Percentiles rank a stretch among this genome's conserved stretches.
Evolutionary conservation across 1,140 invertebrate genomes (phyloP).

Genomic region (Aethina tumida): DNA sequence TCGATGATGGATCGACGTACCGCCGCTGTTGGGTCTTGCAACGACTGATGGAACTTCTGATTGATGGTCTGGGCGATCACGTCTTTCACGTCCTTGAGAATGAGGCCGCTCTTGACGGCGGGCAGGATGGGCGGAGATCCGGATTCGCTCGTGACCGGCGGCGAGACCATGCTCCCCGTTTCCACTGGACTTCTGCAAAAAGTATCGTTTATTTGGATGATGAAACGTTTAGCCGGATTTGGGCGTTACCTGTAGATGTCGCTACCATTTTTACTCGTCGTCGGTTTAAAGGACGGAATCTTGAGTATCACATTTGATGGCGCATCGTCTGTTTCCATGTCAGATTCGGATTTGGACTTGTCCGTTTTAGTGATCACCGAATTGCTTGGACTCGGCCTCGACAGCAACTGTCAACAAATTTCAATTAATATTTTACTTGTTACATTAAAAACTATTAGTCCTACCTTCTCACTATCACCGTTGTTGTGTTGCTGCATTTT

Average conservation of each 20-base stretch:
- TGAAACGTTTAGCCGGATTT: slow-evolving; percentile 20
- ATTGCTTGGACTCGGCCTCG: slow-evolving; percentile 34
- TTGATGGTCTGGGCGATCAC: slow-evolving; percentile 84
- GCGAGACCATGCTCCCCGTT: slow-evolving; percentile 33
- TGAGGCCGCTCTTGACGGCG: slow-evolving; percentile 41
- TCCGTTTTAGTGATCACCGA: slow-evolving; percentile 31
- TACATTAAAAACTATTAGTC: no score
- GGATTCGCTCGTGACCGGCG: slow-evolving; percentile 36
- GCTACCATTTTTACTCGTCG: slow-evolving; percentile 54
- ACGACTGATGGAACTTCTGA: slow-evolving; percentile 71
- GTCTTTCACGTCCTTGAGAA: slow-evolving; percentile 53
- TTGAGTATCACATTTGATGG: slow-evolving; percentile 67
- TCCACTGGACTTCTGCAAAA: no score
- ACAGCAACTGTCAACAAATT: no score
- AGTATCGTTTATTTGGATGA: slow-evolving; percentile 36
- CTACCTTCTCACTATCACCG: slow-evolving; percentile 34
- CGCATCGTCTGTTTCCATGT: slow-evolving; percentile 36
- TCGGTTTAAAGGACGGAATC: slow-evolving; percentile 85
- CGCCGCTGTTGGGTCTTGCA: slow-evolving; percentile 34
- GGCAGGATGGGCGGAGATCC: slow-evolving; percentile 44
- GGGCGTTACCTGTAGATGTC: slow-evolving; percentile 36
- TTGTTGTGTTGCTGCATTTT: slow-evolving; percentile 32
- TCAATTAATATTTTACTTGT: no score
- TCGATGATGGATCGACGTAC: slow-evolving; percentile 28
- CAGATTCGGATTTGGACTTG: slow-evolving; percentile 28